Evolutionary conservation across 2,888 invertebrate genomes (phyloP).

Genomic region (Clanis bilineata): DNA sequence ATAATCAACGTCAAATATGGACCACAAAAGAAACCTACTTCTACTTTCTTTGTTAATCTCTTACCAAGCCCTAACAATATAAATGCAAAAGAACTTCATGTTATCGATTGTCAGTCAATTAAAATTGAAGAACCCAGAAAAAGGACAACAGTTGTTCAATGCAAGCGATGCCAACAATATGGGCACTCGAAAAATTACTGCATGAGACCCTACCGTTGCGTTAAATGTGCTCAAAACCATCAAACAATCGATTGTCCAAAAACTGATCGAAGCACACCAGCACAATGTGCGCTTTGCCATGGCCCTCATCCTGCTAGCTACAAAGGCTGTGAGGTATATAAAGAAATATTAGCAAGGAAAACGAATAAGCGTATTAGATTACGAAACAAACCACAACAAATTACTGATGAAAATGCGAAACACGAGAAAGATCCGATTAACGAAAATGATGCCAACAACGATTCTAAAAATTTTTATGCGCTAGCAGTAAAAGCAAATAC

Average conservation of each 20-base stretch:
- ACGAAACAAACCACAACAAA: too few relatives aligned
- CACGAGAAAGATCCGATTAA: too few relatives aligned
- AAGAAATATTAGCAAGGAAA: too few relatives aligned
- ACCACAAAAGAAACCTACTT: conserved; percentile 27
- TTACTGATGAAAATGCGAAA: too few relatives aligned
- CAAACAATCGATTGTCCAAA: conserved; percentile 30
- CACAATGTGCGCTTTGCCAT: conserved; percentile 28
- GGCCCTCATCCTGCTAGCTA: too few relatives aligned
- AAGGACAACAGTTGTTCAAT: conserved; percentile 23
- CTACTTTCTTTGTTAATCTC: conserved; percentile 34
- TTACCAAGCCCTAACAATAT: conserved; percentile 23
- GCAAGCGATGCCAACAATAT: conserved; percentile 32
- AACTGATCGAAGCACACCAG: conserved; percentile 24
- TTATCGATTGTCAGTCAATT: conserved; percentile 24
- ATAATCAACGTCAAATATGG: conserved; percentile 27
- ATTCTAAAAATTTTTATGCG: too few relatives aligned
- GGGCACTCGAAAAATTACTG: conserved; percentile 22
- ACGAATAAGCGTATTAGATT: too few relatives aligned
- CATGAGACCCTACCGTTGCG: conserved; percentile 24
- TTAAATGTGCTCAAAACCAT: conserved; percentile 30
- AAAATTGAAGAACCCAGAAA: conserved; percentile 30
- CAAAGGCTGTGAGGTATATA: too few relatives aligned
- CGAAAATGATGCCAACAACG: too few relatives aligned
- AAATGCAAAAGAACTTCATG: conserved; percentile 20
- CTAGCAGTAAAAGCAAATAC: too few relatives aligned